Conservation (phyloP, 2,888 invertebrate genomes). For the Petrolisthes manimaculis region DNA sequence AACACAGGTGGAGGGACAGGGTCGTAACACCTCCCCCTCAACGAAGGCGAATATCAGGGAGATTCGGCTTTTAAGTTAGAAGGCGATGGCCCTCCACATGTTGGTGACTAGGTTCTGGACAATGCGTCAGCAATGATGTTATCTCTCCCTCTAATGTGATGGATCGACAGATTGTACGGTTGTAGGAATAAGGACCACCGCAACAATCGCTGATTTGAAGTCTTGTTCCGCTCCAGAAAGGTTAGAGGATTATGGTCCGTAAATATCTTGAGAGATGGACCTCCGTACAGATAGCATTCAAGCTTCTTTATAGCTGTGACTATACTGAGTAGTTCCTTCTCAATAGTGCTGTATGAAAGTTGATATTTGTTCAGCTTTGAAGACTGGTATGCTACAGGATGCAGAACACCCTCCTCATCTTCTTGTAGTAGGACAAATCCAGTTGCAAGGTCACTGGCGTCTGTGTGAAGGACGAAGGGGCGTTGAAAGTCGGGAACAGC, state of each 20-base stretch:
- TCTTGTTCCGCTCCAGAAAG: background rate
- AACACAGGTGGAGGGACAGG: too few relatives aligned
- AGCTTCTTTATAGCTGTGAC: background rate
- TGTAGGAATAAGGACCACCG: background rate
- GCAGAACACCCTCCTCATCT: background rate
- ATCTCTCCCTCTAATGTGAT: background rate
- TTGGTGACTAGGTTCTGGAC: background rate
- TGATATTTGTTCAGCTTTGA: background rate
- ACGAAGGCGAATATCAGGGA: too few relatives aligned
- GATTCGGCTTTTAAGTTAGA: too few relatives aligned
- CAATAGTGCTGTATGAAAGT: background rate
- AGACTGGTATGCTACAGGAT: slow-evolving; percentile 9
- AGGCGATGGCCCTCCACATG: too few relatives aligned
- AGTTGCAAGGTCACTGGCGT: slow-evolving; percentile 3
- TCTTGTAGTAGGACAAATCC: background rate
- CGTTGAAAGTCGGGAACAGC: background rate
- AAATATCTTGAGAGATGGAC: background rate
- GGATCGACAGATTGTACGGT: background rate
- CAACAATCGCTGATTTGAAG: background rate
- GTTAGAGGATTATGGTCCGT: slow-evolving; percentile 1
- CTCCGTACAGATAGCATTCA: background rate
- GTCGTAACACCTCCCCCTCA: too few relatives aligned
- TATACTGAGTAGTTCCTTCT: background rate
- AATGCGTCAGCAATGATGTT: background rate
- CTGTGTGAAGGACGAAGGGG: background rate